phyloP scores from a whole-genome alignment of 2,888 invertebrate species.

The Sarcophaga rosellei region DNA sequence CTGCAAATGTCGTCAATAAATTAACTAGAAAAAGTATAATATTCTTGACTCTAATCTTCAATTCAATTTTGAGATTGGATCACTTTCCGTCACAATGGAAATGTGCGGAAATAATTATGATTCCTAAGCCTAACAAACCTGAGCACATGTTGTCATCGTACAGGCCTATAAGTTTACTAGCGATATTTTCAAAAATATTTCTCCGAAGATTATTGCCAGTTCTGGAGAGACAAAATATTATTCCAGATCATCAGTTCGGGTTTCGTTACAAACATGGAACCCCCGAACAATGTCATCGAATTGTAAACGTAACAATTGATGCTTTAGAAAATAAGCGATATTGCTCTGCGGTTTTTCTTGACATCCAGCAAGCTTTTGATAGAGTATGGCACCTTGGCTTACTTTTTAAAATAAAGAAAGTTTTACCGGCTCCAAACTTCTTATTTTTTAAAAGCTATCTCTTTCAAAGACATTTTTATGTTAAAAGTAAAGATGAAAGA shows the following conservation, averaged over 20 bases:
- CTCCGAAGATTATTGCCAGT: too few species aligned
- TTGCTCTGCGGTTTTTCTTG: constrained; percentile 7
- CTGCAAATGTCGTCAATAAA: too few species aligned
- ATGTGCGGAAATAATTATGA: background rate
- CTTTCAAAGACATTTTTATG: background rate
- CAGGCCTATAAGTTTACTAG: too few species aligned
- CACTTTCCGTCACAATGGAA: too few species aligned
- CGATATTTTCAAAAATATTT: too few species aligned
- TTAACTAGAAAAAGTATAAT: background rate
- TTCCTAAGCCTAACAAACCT: background rate
- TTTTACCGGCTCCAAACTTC: too few species aligned
- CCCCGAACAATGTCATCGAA: constrained; percentile 10
- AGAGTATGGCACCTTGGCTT: constrained; percentile 5
- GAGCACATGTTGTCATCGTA: too few species aligned
- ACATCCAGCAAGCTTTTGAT: background rate
- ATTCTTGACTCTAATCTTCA: too few species aligned
- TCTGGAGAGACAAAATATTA: too few species aligned
- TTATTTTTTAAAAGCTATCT: background rate
- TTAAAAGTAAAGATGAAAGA: too few species aligned
- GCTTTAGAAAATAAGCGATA: background rate
- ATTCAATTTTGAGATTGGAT: too few species aligned
- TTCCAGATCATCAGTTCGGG: too few species aligned
- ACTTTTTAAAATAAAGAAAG: background rate
- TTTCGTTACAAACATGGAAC: background rate
- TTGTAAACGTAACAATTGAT: background rate